Base-by-base conservation (phyloP, 2,113 vertebrate genomes). In the Atrichornis clamosus region DNA sequence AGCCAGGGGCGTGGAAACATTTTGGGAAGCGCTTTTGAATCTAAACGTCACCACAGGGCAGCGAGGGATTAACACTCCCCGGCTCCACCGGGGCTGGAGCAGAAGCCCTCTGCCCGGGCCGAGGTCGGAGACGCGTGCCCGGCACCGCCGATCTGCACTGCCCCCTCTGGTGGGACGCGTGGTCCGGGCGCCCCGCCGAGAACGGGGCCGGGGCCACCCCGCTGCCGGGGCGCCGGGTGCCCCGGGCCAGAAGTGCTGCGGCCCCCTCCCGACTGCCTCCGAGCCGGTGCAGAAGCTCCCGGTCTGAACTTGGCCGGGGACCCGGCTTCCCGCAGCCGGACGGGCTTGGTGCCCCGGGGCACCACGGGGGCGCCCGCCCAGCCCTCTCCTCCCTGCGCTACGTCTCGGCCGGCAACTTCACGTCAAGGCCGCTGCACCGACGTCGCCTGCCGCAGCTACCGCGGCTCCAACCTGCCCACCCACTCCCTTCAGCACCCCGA, bases 101-200 rank as follows among this genome's bases (percentile, higher is more conserved):
- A 53, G 52, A 16, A 22, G 11, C 3, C 41, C 13, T 13, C 10
- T 0, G 33, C 23, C 20, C 6, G 13, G 74, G 28, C 47, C 13
- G 23, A 10, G 32, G 55, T 37, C 24, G 21, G 13, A 53, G 35
- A 23, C 30, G 75, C 15, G 30, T 2, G 33, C 20, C 64, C 46
- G 20, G 37, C 21, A 5, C 68, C 1, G 69, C 93, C 90, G 93
- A 59, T 50, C 94, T 59, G 88, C 88, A 90, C 69, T 60, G 94
- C 93, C 90, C 88, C 90, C 90, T 91, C 88, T 84, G 93, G 94
- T 50, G 41, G 83, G 68, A 72, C 47, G 50, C 15, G 81, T 21
- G 11, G 44, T 26, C 75, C 41, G 41, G 37, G 37, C 13, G 33
- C 63, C 44, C 35, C 26, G 22, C 33, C 6, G 44, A 44, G 14